Evolutionary conservation across 2,113 vertebrate species (phyloP).

Genomic region (Dascyllus trimaculatus): DNA sequence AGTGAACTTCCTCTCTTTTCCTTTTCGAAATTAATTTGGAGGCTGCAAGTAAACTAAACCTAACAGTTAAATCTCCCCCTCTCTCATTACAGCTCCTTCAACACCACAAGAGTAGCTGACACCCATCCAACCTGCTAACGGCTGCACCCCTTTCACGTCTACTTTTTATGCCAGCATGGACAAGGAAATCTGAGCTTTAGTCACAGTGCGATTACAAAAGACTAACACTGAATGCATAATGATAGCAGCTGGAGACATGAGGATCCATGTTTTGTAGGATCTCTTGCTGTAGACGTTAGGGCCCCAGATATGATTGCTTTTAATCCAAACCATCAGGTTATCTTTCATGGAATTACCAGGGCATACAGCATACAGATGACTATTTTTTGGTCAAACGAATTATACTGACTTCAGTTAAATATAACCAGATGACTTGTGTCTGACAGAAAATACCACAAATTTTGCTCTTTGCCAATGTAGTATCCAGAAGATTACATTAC

Average conservation of each 20-base stretch:
- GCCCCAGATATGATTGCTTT: no score
- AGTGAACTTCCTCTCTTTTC: conserved; percentile 31
- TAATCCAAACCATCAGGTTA: no score
- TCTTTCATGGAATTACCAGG: background rate
- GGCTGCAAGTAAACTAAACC: conserved; percentile 40
- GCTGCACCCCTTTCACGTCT: conserved; percentile 13
- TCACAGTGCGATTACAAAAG: background rate
- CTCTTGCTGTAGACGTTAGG: background rate
- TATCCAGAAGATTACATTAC: no score
- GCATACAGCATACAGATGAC: background rate
- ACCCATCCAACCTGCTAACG: conserved; percentile 44
- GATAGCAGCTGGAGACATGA: background rate
- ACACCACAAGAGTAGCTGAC: conserved; percentile 52
- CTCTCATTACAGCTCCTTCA: conserved; percentile 59
- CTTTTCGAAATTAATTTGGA: conserved; percentile 48
- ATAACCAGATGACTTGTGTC: background rate
- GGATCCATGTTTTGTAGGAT: background rate
- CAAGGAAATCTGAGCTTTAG: background rate
- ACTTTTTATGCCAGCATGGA: conserved; percentile 1
- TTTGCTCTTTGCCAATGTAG: background rate
- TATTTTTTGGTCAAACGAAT: background rate
- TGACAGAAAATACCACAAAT: background rate
- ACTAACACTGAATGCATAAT: background rate
- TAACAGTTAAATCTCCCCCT: conserved; percentile 39
- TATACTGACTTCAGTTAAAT: background rate